Evolutionary conservation across 2,797 vertebrate species (phyloP), one percentile per base, ranked within the genome.

Genomic region (Ctenosaura bakeri): DNA sequence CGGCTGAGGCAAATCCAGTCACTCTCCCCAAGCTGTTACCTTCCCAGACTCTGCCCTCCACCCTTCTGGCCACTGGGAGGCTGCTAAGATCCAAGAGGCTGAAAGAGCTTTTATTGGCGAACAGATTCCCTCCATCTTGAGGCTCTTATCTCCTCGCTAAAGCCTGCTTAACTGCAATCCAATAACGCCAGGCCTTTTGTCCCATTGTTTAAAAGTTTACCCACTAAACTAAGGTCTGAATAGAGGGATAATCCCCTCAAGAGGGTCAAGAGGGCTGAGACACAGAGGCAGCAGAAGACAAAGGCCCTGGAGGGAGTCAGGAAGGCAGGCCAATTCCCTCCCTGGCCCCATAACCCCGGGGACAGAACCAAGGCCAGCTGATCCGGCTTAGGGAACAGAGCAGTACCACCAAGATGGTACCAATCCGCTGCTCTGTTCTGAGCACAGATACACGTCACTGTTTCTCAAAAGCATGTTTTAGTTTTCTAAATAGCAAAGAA

Each of bases 191-290:
- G 95, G 92, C 95, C 96, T 97, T 85, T 97, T 97, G 96, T 96
- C 96, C 97, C 96, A 97, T 97, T 98, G 97, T 98, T 97, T 91
- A 95, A 94, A 95, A 98, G 97, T 98, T 98, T 98, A 97, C 97
- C 96, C 96, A 97, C 96, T 97, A 93, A 96, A 96, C 96, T 7
- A 54, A 96, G 96, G 96, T 96, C 97, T 97, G 89, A 95, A 97
- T 97, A 96, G 94, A 94, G 93, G 96, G 97, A 97, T 98, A 98
- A 98, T 98, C 97, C 97, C 96, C 71, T 92, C 71, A 64, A 84
- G 91, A 86, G 91, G 84, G 88, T 83, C 84, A 83, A 78, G 82
- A 79, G 64, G 81, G 62, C 42, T 74, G 85, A 52, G 62, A 79
- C 32, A 73, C 35, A 54, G 83, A 62, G 83, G 16, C 46, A 59